Evolutionary conservation across 2,888 invertebrate genomes (phyloP), one percentile per base, ranked within the genome.

Genomic region (Phalera bucephala): DNA sequence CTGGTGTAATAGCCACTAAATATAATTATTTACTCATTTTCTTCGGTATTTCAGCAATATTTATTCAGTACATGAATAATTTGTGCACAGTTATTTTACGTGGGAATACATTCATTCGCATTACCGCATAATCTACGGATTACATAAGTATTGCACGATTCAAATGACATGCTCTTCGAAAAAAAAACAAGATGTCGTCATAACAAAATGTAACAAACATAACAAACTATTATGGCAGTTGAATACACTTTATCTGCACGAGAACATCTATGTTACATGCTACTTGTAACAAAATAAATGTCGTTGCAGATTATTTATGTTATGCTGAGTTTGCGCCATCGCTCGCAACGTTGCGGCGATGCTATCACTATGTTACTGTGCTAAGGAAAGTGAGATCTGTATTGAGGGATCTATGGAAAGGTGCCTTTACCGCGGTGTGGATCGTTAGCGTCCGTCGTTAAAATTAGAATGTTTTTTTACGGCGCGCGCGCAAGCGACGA

Each of bases 381-480:
- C 55, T 73, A 79, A 63, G 60, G 78, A 83, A 81, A 86, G 80
- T 78, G 75, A 82, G 75, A 69, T 69, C 73, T 67, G 55, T 66
- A 70, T 71, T 68, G 7, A 6, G 55, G 47, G 62, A 69, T 65
- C 67, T 73, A 72, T 71, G 69, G 66, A 74, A 63, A 63, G 58
- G 36, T 17, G 17, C 17, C 17, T 17, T 45, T 53, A 42, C 45
- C 41, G 5, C 11, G 26, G 20, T 15, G 58, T 32, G 44, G 50
- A 63, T 72, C 62, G 72, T 76, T 76, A 73, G 67, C 53, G 60
- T 33, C 49, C 46, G 59, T 78, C 75, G 75, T 83, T 74, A 80
- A 84, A 74, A 62, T 77, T 78, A 79, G 72, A 81, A 78, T 79
- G 69, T 51, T 67, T 79, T 81, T 81, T 81, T 80, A 74, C 66